Percentiles rank a stretch among this genome's conserved stretches.
phyloP scores from a whole-genome alignment of 2,797 vertebrate species.

The Phoebastria nigripes region DNA sequence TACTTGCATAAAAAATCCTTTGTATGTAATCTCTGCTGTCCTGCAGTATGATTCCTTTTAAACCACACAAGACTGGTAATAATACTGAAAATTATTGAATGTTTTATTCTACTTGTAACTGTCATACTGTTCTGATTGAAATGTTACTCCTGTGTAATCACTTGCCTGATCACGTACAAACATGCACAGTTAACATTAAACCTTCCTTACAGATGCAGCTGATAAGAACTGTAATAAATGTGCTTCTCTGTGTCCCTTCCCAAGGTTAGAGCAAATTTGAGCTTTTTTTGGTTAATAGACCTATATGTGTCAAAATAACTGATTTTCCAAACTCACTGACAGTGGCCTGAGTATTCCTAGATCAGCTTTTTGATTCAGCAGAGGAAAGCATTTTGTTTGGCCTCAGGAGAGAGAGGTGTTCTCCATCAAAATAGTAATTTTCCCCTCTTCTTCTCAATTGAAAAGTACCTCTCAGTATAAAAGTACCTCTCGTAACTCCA shows the following conservation, averaged over 20 bases:
- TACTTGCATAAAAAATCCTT: neutral
- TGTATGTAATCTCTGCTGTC: neutral
- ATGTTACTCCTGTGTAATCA: neutral
- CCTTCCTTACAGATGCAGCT: neutral
- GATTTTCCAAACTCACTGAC: neutral
- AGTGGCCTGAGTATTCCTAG: neutral
- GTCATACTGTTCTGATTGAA: neutral
- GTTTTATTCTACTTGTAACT: neutral
- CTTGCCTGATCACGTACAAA: neutral
- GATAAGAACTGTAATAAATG: neutral
- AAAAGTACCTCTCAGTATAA: neutral
- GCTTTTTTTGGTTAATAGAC: neutral
- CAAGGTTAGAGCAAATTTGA: neutral
- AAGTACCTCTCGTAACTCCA: neutral
- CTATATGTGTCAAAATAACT: neutral
- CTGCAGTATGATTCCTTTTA: neutral
- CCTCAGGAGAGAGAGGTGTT: neutral
- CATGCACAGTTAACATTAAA: neutral
- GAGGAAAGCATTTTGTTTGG: neutral
- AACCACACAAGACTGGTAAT: neutral
- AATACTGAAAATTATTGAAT: neutral
- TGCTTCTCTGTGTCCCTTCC: neutral
- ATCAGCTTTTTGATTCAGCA: neutral
- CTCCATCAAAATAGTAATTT: neutral
- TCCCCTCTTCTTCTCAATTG: neutral